Conservation (phyloP, 2,888 invertebrate species). For the Hemithea aestivaria region DNA sequence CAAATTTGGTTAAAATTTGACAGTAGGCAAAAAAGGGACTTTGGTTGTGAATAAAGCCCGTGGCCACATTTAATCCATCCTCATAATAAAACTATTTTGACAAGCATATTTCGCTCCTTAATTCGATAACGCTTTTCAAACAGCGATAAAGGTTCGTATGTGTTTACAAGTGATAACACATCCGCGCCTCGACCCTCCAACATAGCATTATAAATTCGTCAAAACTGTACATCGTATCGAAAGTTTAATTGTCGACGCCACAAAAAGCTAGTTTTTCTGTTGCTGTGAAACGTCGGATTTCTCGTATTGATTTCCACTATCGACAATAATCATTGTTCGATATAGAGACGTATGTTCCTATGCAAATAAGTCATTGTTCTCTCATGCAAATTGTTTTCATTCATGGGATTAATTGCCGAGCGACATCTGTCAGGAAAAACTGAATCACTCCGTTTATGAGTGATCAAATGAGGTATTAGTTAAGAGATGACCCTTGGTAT, state of each 20-base stretch:
- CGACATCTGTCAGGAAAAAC: conserved; percentile 73
- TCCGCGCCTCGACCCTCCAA: conserved; percentile 41
- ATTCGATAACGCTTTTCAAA: conserved; percentile 36
- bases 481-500: conserved; percentile 72
- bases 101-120: conserved; percentile 50
- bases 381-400: conserved; percentile 72
- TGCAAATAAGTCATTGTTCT: conserved; percentile 69
- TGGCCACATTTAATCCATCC: conserved; percentile 57
- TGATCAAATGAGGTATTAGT: conserved; percentile 65
- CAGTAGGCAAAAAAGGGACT: no score
- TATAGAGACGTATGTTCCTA: conserved; percentile 46
- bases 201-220: conserved; percentile 59
- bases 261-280: conserved; percentile 38
- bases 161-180: conserved; percentile 60
- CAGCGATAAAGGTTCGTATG: conserved; percentile 40
- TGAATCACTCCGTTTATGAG: conserved; percentile 72
- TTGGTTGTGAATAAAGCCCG: no score
- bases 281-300: conserved; percentile 65
- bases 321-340: conserved; percentile 70
- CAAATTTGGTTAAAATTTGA: no score
- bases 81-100: conserved; percentile 49
- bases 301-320: conserved; percentile 66
- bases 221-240: conserved; percentile 55
- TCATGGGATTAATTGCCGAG: conserved; percentile 62
- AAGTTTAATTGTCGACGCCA: conserved; percentile 49